Conservation (phyloP, 2,888 invertebrate genomes). For the Lasius platythorax region DNA sequence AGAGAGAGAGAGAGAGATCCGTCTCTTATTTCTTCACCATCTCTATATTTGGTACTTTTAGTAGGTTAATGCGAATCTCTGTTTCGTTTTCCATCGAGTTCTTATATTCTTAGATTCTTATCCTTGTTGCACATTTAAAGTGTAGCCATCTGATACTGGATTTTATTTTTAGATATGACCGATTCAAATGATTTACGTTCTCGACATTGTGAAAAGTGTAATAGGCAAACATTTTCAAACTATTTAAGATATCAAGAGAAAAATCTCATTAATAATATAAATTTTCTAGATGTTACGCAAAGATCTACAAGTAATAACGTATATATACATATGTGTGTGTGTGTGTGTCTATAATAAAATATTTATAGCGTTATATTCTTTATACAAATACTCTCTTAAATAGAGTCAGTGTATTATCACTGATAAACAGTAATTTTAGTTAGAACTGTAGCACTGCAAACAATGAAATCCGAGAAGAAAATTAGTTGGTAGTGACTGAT, state of each 20-base stretch:
- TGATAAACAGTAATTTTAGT: background rate
- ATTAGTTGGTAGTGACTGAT: background rate
- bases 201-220: background rate
- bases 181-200: constrained; percentile 25
- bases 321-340: too few relatives aligned
- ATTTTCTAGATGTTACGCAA: background rate
- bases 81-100: constrained; percentile 8
- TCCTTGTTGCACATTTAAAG: constrained; percentile 18
- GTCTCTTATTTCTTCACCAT: background rate
- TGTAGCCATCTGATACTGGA: background rate
- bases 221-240: background rate
- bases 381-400: background rate
- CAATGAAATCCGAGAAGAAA: background rate
- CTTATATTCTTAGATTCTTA: constrained; percentile 14
- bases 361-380: background rate
- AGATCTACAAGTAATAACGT: background rate
- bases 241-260: background rate
- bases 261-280: background rate
- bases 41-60: constrained; percentile 16
- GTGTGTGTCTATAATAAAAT: background rate
- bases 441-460: background rate
- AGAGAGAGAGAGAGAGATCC: too few relatives aligned
- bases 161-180: constrained; percentile 32
- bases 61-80: constrained; percentile 12
- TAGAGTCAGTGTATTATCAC: background rate